A percentile compares a stretch with the other conserved stretches of the same genome.
These are phyloP conservation scores for Chironomus tepperi DNA, from an alignment of 1,140 invertebrate genomes.

Conservation along the genomic window DNA sequence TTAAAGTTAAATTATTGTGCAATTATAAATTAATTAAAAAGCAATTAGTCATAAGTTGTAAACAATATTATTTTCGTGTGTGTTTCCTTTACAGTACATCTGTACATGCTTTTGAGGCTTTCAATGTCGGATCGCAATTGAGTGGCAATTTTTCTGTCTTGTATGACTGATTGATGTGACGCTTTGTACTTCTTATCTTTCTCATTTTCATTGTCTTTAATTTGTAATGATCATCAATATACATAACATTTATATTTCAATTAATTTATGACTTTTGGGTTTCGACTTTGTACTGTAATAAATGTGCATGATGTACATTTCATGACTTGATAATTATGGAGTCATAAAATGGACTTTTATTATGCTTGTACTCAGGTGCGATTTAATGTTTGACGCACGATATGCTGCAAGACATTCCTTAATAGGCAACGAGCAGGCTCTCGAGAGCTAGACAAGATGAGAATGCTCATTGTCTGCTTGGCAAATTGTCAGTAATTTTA, in stretches of 20 bases:
- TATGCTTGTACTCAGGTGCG: too few relatives aligned
- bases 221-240: constrained; percentile 14
- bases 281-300: too few relatives aligned
- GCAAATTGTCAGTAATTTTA: too few relatives aligned
- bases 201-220: not conserved
- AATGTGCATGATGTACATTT: too few relatives aligned
- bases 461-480: too few relatives aligned
- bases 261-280: not conserved
- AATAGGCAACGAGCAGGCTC: too few relatives aligned
- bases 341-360: too few relatives aligned
- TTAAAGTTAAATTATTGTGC: constrained; percentile 1
- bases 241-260: constrained; percentile 14
- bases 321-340: too few relatives aligned
- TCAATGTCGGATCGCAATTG: not conserved
- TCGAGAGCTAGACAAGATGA: too few relatives aligned
- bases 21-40: constrained; percentile 24
- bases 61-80: not conserved
- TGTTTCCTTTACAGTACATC: not conserved
- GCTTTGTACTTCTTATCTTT: not conserved
- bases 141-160: not conserved
- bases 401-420: too few relatives aligned
- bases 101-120: not conserved
- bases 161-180: not conserved
- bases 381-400: too few relatives aligned
- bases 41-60: constrained; percentile 7